A percentile compares a stretch with the other conserved stretches of the same genome.
phyloP scores from a whole-genome alignment of 2,797 vertebrate species.

The Brachyrhaphis roseni region DNA sequence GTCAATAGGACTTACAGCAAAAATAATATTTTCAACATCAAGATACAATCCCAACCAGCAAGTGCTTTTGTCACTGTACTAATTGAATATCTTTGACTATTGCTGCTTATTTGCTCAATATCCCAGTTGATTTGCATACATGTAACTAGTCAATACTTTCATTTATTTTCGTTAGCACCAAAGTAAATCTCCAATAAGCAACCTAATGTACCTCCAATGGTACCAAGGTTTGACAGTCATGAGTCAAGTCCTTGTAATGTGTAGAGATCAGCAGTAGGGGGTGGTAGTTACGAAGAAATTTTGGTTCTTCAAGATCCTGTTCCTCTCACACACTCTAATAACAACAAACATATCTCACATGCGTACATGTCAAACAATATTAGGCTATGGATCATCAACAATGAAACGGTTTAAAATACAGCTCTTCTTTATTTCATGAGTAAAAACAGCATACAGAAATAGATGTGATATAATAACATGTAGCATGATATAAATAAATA shows the following conservation, averaged over 20 bases:
- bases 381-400: neutral
- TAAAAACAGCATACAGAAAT: slow-evolving; percentile 78
- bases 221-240: neutral
- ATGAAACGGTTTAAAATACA: slow-evolving; percentile 58
- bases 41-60: neutral
- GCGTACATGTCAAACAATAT: neutral
- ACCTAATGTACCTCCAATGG: neutral
- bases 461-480: slow-evolving; percentile 54
- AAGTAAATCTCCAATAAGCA: neutral
- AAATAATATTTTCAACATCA: neutral
- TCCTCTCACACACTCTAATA: slow-evolving; percentile 14
- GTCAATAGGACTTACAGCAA: neutral
- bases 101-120: neutral
- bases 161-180: neutral
- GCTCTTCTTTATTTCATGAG: slow-evolving; percentile 77
- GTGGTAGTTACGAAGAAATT: neutral
- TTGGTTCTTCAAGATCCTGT: neutral
- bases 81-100: neutral
- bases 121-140: neutral
- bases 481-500: slow-evolving; percentile 68
- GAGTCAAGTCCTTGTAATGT: neutral
- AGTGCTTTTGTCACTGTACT: neutral
- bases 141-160: neutral
- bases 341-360: neutral
- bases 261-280: neutral